phyloP scores from a whole-genome alignment of 2,113 vertebrate genomes.

The Marmota flaviventris region DNA sequence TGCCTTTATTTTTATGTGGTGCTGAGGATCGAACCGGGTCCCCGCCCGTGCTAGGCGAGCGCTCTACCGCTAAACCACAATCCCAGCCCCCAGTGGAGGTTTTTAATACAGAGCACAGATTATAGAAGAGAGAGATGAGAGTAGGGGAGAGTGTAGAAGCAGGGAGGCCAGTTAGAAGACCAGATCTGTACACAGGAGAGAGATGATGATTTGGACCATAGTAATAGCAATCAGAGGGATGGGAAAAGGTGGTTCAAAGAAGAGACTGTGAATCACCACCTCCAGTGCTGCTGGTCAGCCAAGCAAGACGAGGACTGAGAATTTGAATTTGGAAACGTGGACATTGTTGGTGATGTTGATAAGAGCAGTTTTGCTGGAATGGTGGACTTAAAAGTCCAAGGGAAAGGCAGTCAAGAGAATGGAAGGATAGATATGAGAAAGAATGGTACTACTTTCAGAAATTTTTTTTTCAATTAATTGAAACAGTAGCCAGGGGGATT shows the following conservation, averaged over 20 bases:
- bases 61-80: too few relatives aligned
- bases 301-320: background rate
- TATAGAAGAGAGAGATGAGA: rapidly evolving
- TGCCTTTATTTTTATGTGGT: too few relatives aligned
- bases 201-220: background rate
- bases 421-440: background rate
- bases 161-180: background rate
- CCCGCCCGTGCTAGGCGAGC: too few relatives aligned
- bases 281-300: background rate
- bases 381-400: background rate
- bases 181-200: background rate
- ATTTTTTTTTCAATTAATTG: background rate
- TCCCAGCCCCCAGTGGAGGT: background rate
- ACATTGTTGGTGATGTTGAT: background rate
- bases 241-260: background rate
- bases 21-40: too few relatives aligned
- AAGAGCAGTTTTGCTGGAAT: background rate
- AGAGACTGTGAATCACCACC: background rate
- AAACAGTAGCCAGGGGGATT: background rate
- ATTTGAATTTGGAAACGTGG: background rate
- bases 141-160: background rate
- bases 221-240: background rate
- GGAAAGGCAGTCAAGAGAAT: background rate
- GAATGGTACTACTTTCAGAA: background rate
- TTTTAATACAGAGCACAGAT: background rate